Evolutionary conservation across 2,888 invertebrate genomes (phyloP), one percentile per base, ranked within the genome.

Genomic region (Drosophila gaucha): DNA sequence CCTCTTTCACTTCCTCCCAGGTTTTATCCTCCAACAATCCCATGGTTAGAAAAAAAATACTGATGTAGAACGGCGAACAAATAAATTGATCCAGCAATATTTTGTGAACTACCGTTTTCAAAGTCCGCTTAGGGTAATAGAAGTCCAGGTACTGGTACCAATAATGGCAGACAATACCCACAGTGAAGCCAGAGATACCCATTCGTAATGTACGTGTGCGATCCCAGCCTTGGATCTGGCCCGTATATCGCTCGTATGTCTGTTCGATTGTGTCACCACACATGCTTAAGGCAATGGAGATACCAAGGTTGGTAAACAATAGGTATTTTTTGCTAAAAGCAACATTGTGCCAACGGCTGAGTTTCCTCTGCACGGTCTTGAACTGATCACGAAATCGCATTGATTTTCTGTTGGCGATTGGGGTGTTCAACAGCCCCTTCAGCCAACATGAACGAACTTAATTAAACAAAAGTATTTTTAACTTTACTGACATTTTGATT

Each of bases 141-240:
- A 92, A 92, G 88, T 98, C 97, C 62, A 98, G 92, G 65, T 94
- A 93, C 49, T 93, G 93, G 89, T 98, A 98, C 97, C 97, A 97
- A 89, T 94, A 94, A 90, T 98, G 98, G 86, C 96, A 96, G 26
- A 96, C 92, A 14, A 96, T 90, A n/a, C 97, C 97, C 10, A 96
- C 94, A 2, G 95, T 93, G 33, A 94, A 90, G 2, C 97, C 97
- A 8, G 96, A 95, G 18, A 95, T 90, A 4, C 95, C 94, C 95
- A 97, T 97, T 54, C 96, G 94, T 14, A 91, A 87, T 0, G 96
- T 96, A 60, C 97, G 93, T 12, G 84, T 89, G 1, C 86, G 87
- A 82, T 95, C 94, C 93, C 94, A 94, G 64, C 89, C 90, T 1
- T 93, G 89, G 67, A 93, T 91, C 47, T 94, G 92, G 20, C 92